These are phyloP conservation scores for Leptobrachium leishanense DNA, from an alignment of 2,113 vertebrate genomes.

Conservation along the genomic window DNA sequence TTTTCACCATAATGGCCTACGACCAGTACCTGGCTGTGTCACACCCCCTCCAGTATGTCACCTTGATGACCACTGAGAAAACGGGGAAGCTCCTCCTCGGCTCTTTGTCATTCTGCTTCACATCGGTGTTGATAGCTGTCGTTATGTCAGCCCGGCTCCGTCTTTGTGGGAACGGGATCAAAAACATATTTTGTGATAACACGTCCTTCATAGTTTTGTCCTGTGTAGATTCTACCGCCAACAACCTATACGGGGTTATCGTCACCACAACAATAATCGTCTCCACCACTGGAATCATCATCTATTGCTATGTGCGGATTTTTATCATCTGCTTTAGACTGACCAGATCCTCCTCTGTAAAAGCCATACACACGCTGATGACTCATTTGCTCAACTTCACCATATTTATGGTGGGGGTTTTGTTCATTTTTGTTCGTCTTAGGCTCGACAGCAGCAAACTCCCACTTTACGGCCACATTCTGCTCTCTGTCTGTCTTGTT, in stretches of 20 bases:
- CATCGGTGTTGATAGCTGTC: neutral
- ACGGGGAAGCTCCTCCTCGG: neutral
- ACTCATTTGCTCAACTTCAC: conserved; percentile 4
- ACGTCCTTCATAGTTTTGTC: neutral
- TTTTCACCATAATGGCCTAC: conserved; percentile 3
- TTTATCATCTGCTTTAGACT: neutral
- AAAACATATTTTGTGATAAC: conserved; percentile 17
- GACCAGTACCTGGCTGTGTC: conserved; percentile 1
- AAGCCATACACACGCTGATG: neutral
- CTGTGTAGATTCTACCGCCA: neutral
- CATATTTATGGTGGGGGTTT: neutral
- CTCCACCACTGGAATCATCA: neutral
- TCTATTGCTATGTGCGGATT: conserved; percentile 2
- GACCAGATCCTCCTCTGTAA: neutral
- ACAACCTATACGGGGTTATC: neutral
- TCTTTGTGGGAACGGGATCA: conserved; percentile 3
- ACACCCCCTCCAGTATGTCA: neutral
- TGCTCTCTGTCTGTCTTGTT: neutral
- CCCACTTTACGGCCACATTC: neutral
- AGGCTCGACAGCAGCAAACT: neutral
- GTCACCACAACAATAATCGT: neutral
- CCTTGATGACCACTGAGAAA: neutral
- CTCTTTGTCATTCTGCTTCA: neutral
- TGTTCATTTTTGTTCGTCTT: conserved; percentile 9
- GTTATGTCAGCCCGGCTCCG: neutral